Conservation (phyloP, 2,113 vertebrate genomes). For the Meriones unguiculatus region DNA sequence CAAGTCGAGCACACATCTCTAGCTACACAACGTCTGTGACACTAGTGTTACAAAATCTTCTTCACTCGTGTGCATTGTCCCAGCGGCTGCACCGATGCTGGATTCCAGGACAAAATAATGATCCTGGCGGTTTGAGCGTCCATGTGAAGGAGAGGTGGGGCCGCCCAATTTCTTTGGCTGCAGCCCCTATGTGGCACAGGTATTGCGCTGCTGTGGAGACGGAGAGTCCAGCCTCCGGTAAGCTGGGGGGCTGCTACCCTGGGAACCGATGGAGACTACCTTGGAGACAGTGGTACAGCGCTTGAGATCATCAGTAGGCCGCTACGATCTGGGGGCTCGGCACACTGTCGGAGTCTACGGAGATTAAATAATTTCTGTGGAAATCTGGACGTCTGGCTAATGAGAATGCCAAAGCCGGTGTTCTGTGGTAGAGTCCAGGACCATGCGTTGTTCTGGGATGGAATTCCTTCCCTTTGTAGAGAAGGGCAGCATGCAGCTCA, state of each 20-base stretch:
- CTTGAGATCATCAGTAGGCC: not conserved
- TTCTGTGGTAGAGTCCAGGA: not conserved
- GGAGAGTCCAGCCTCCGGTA: not conserved
- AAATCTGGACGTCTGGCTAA: conserved; percentile 1
- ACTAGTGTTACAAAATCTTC: not conserved
- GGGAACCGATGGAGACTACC: not conserved
- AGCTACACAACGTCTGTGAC: not conserved
- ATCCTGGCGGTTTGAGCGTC: not conserved
- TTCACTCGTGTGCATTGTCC: not conserved
- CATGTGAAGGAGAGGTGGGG: not conserved
- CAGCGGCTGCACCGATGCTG: not conserved
- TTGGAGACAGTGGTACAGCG: not conserved
- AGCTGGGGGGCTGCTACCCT: not conserved
- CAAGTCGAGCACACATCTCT: not conserved
- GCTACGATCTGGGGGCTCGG: not conserved
- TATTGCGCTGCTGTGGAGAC: not conserved
- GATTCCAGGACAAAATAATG: conserved; percentile 13
- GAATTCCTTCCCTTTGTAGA: not conserved
- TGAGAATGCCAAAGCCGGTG: not conserved
- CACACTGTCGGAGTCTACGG: not conserved
- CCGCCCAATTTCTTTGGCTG: not conserved
- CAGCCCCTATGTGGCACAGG: too few species aligned
- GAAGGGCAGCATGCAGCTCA: not conserved
- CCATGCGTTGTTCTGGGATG: not conserved
- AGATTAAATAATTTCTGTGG: not conserved